A percentile compares a stretch with the other conserved stretches of the same genome.
Evolutionary conservation across 2,113 vertebrate genomes (phyloP).

Genomic region (Heloderma charlesbogerti): DNA sequence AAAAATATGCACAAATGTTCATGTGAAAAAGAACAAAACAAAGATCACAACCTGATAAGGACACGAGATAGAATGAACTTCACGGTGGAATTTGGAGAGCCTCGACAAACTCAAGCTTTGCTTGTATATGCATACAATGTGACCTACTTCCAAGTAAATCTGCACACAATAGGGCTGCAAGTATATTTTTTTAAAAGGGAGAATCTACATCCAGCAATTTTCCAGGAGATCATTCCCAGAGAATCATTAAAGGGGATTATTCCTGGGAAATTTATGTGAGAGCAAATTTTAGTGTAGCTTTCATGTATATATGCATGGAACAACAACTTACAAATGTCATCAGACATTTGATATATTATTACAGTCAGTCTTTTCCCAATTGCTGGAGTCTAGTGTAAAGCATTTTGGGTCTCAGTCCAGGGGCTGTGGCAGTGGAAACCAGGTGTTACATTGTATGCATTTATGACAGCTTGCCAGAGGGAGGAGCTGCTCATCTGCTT

Average conservation of each 20-base stretch:
- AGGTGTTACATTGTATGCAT: not conserved
- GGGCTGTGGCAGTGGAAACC: not conserved
- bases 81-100: no score
- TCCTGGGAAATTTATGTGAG: not conserved
- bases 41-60: no score
- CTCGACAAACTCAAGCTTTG: no score
- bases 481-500: not conserved
- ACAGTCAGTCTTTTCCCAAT: not conserved
- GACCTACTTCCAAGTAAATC: not conserved
- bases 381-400: not conserved
- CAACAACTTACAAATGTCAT: not conserved
- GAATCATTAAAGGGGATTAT: no score
- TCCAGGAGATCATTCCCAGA: no score
- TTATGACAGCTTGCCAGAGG: not conserved
- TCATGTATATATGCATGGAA: no score
- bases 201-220: not conserved
- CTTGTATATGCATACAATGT: not conserved
- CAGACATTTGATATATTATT: not conserved
- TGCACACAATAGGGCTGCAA: no score
- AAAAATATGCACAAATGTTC: no score
- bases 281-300: not conserved
- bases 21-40: no score
- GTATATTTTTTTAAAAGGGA: not conserved
- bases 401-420: no score
- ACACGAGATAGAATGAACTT: no score